Conservation (phyloP, 2,797 vertebrate species). For the Hyperoplus immaculatus region DNA sequence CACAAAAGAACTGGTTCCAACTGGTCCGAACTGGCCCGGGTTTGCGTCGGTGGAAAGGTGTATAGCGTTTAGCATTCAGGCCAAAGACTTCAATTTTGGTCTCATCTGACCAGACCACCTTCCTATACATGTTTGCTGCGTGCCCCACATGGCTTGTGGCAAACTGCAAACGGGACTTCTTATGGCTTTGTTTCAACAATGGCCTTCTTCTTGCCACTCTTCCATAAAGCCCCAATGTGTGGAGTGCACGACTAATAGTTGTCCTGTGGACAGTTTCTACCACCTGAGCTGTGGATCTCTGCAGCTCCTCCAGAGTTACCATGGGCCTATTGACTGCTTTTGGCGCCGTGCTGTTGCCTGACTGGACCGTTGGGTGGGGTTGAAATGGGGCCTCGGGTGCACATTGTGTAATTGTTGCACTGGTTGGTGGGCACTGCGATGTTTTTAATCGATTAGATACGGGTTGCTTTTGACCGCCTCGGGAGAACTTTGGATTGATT, state of each 20-base stretch:
- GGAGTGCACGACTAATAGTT: not conserved
- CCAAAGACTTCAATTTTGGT: not conserved
- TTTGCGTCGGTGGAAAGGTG: no score
- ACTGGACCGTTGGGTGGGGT: no score
- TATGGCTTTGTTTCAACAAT: not conserved
- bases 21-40: no score
- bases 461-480: no score
- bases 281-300: slow-evolving; percentile 8
- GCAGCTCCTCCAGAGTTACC: slow-evolving; percentile 2
- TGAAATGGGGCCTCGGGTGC: no score
- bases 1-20: no score
- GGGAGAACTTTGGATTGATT: no score
- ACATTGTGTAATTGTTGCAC: no score
- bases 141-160: not conserved
- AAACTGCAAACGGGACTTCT: not conserved
- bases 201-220: not conserved
- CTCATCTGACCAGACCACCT: not conserved
- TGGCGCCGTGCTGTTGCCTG: no score
- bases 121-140: not conserved
- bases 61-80: not conserved
- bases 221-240: not conserved
- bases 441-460: no score
- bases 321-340: not conserved
- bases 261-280: slow-evolving; percentile 1
- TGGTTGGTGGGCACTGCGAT: no score